These are phyloP conservation scores for Podilymbus podiceps DNA, from an alignment of 2,113 vertebrate genomes.

Conservation along the genomic window DNA sequence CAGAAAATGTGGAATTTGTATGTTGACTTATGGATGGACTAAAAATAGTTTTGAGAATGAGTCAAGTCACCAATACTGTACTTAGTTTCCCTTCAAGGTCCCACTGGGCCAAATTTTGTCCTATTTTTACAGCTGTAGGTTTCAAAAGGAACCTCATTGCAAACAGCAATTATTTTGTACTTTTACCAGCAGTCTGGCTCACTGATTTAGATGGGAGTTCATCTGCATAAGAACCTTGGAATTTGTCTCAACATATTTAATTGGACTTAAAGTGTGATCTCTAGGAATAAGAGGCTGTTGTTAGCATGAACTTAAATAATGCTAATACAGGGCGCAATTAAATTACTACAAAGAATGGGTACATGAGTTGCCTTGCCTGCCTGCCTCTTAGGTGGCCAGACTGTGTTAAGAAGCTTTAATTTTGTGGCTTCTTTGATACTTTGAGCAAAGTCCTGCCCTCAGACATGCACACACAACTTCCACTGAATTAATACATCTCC, in stretches of 20 bases:
- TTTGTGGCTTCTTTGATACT: conserved; percentile 62
- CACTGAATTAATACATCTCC: conserved; percentile 30
- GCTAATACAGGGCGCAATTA: conserved; percentile 19
- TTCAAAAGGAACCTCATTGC: not conserved
- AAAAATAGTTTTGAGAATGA: not conserved
- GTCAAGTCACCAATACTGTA: not conserved
- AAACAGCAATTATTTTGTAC: not conserved
- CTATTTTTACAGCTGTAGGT: not conserved
- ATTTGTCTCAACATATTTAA: conserved; percentile 44
- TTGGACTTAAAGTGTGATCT: not conserved
- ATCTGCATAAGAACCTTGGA: not conserved
- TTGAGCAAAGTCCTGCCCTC: not conserved
- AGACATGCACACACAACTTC: conserved; percentile 14
- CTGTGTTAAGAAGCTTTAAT: conserved; percentile 1
- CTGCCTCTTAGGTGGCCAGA: conserved; percentile 40
- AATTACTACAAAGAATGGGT: not conserved
- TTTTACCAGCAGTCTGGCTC: not conserved
- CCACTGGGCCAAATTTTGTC: not conserved
- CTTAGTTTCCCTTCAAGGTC: not conserved
- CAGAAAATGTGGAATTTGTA: not conserved
- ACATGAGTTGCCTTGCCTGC: not conserved
- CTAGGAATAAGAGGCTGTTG: not conserved
- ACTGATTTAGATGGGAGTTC: not conserved
- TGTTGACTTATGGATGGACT: not conserved
- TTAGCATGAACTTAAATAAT: not conserved